A percentile compares a stretch with the other conserved stretches of the same genome.
These are phyloP conservation scores for Palythoa grandis DNA, from an alignment of 92 coral and sea anemone genomes.

Conservation along the genomic window DNA sequence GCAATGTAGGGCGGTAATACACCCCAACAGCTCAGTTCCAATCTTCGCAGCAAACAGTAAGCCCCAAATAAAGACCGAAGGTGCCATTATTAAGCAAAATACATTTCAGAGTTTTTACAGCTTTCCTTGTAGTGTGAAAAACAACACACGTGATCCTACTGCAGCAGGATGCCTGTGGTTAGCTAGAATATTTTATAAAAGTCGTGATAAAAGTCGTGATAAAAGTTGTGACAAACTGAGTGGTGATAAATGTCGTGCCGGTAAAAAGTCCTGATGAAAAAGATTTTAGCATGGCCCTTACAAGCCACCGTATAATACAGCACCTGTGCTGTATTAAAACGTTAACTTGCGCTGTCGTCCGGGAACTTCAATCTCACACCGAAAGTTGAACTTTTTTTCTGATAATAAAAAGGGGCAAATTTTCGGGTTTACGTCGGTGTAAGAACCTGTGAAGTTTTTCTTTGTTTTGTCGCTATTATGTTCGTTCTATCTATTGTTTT, in stretches of 20 bases:
- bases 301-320: not conserved
- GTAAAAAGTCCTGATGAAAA: too few relatives aligned
- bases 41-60: not conserved
- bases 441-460: too few relatives aligned
- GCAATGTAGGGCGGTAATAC: too few relatives aligned
- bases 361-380: too few relatives aligned
- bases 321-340: too few relatives aligned
- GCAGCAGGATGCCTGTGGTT: not conserved
- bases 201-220: not conserved
- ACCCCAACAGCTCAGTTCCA: not conserved
- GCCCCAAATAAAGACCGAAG: not conserved
- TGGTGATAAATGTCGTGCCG: not conserved
- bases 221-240: not conserved
- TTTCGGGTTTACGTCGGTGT: too few relatives aligned
- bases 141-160: not conserved
- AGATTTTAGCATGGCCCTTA: not conserved
- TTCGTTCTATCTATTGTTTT: too few relatives aligned
- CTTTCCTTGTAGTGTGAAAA: not conserved
- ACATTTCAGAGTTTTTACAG: not conserved
- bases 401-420: too few relatives aligned
- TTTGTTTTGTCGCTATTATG: too few relatives aligned
- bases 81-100: not conserved
- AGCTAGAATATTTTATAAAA: not conserved
- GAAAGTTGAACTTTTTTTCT: too few relatives aligned
- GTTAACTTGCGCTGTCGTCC: too few relatives aligned